These are phyloP conservation scores for Xenus cinereus DNA, from an alignment of 2,113 vertebrate species.

Conservation along the genomic window DNA sequence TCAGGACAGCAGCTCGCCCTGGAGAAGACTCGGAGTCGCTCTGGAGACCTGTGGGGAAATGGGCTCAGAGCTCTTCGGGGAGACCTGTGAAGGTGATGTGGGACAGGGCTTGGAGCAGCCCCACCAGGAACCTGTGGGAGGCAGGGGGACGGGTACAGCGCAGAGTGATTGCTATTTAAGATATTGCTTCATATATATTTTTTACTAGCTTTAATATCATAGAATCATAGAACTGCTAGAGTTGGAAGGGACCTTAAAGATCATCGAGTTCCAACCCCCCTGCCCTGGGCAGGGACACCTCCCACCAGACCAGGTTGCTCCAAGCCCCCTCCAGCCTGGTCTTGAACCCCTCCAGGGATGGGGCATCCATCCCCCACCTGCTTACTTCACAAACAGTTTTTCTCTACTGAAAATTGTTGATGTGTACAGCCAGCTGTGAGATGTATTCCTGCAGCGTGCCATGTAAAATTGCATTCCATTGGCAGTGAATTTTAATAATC, in stretches of 20 bases:
- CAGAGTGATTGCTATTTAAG: not conserved
- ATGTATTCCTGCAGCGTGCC: not conserved
- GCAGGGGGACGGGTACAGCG: not conserved
- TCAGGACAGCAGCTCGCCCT: not conserved
- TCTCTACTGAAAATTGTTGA: not conserved
- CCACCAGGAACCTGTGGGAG: not conserved
- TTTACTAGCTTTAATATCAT: not conserved
- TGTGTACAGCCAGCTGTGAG: not conserved
- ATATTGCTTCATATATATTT: not conserved
- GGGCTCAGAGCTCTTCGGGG: not conserved
- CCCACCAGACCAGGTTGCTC: too few species aligned
- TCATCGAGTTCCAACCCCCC: too few species aligned
- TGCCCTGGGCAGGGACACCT: too few species aligned
- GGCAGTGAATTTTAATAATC: not conserved
- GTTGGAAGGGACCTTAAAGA: too few species aligned
- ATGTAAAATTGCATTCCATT: not conserved
- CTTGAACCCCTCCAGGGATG: too few species aligned
- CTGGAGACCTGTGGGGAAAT: not conserved
- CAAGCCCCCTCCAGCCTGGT: too few species aligned
- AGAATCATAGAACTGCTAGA: too few species aligned
- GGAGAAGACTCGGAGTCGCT: not conserved
- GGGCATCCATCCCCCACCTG: not conserved
- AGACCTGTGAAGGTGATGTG: not conserved
- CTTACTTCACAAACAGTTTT: not conserved
- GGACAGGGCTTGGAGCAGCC: not conserved